Percentiles rank a stretch among this genome's conserved stretches.
These are phyloP conservation scores for Cryptus armator DNA, from an alignment of 2,888 invertebrate species.

Conservation along the genomic window DNA sequence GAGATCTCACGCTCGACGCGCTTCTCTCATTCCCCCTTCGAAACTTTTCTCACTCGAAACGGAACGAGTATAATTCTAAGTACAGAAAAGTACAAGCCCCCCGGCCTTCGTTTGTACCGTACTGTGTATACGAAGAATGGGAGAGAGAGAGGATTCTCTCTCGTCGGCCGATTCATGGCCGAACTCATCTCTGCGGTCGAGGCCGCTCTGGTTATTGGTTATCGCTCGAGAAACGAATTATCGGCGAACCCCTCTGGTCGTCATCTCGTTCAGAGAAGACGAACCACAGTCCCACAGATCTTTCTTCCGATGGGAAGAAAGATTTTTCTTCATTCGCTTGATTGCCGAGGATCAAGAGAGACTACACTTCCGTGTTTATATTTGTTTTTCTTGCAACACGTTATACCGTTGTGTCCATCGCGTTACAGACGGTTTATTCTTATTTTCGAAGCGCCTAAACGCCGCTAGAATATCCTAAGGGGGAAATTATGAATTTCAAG, in stretches of 20 bases:
- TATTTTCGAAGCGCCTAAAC: not conserved
- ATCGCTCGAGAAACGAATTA: slow-evolving; percentile 69
- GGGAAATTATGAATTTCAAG: not conserved
- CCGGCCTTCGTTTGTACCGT: slow-evolving; percentile 56
- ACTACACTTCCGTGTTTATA: slow-evolving; percentile 62
- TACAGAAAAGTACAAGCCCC: slow-evolving; percentile 55
- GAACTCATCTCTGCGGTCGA: slow-evolving; percentile 74
- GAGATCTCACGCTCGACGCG: slow-evolving; percentile 63
- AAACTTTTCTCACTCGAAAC: slow-evolving; percentile 54
- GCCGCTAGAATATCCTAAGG: not conserved
- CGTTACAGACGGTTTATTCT: slow-evolving; percentile 51
- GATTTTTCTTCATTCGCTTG: slow-evolving; percentile 13
- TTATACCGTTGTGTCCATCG: slow-evolving; percentile 51
- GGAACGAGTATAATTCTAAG: slow-evolving; percentile 23
- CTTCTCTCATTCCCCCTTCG: slow-evolving; percentile 30
- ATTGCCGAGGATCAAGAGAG: slow-evolving; percentile 22
- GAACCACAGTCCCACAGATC: slow-evolving; percentile 29
- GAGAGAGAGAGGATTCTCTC: slow-evolving; percentile 8
- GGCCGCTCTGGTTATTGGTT: slow-evolving; percentile 76
- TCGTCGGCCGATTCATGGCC: slow-evolving; percentile 47
- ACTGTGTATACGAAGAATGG: slow-evolving; percentile 38
- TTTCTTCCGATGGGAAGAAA: slow-evolving; percentile 58
- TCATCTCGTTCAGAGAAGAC: slow-evolving; percentile 29
- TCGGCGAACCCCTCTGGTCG: slow-evolving; percentile 32
- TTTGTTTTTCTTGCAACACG: slow-evolving; percentile 26